Evolutionary conservation across 2,113 vertebrate species (phyloP).

Genomic region (Strix aluco): DNA sequence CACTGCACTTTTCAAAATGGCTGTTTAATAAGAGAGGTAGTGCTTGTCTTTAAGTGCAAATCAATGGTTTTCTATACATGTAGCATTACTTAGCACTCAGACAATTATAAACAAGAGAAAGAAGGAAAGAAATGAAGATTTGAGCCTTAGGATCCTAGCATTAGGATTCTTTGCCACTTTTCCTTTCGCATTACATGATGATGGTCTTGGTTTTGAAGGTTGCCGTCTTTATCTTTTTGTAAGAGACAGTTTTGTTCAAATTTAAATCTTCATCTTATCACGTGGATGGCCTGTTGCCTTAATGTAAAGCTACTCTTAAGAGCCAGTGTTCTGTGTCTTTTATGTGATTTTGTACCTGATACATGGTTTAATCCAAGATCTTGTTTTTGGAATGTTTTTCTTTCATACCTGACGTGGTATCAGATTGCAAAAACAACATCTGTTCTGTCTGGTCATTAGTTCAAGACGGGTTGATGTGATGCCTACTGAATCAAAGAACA

Average conservation of each 20-base stretch:
- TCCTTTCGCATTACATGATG: background rate
- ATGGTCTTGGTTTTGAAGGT: background rate
- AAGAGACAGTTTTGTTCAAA: background rate
- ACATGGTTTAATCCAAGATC: background rate
- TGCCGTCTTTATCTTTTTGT: background rate
- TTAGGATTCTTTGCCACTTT: background rate
- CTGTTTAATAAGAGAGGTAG: background rate
- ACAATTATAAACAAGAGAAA: background rate
- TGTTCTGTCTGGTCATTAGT: background rate
- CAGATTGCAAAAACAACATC: background rate
- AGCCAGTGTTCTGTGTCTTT: background rate
- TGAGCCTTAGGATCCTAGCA: background rate
- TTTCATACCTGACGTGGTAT: background rate
- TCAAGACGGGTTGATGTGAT: background rate
- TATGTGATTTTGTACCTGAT: background rate
- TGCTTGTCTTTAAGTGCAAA: background rate
- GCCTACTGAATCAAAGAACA: background rate
- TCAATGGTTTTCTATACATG: background rate
- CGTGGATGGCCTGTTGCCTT: background rate
- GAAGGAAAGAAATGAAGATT: background rate
- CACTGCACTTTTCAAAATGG: background rate
- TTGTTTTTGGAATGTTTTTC: background rate
- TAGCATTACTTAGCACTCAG: background rate
- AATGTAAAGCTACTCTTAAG: background rate
- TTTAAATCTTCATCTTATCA: background rate